Conservation (phyloP, 2,888 invertebrate genomes). For the Oasisia sp. region DNA sequence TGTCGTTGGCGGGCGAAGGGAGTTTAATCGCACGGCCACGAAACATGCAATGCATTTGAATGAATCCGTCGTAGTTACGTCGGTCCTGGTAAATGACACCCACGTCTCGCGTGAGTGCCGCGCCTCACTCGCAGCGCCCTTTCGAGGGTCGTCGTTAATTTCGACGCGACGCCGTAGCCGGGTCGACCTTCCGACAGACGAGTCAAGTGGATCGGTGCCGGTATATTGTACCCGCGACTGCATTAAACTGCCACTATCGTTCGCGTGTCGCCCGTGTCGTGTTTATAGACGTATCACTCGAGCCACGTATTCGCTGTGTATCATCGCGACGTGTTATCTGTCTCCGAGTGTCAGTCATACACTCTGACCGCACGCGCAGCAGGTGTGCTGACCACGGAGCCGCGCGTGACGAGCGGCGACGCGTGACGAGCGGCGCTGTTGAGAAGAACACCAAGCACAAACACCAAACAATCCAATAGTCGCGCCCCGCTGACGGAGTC, state of each 20-base stretch:
- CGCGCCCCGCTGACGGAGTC: background rate
- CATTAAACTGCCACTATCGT: background rate
- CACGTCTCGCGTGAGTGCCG: background rate
- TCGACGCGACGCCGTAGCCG: background rate
- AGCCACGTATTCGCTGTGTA: background rate
- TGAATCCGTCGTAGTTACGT: background rate
- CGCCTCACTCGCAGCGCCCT: background rate
- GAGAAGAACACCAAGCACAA: background rate
- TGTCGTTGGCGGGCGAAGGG: background rate
- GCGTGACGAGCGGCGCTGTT: background rate
- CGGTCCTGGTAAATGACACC: background rate
- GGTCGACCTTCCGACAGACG: background rate
- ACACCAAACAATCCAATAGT: background rate
- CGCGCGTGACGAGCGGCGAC: background rate
- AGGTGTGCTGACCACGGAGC: background rate
- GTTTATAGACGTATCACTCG: background rate
- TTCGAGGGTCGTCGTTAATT: background rate
- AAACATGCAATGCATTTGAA: background rate
- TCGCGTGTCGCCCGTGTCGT: background rate
- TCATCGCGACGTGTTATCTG: background rate
- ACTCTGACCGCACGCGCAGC: conserved; percentile 4
- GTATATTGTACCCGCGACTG: background rate
- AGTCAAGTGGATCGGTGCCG: background rate
- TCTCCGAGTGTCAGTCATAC: background rate
- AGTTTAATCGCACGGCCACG: background rate